Percentiles rank a stretch among this genome's conserved stretches.
These are phyloP conservation scores for Dendrocincla tyrannina DNA, from an alignment of 2,797 vertebrate species.

Conservation along the genomic window DNA sequence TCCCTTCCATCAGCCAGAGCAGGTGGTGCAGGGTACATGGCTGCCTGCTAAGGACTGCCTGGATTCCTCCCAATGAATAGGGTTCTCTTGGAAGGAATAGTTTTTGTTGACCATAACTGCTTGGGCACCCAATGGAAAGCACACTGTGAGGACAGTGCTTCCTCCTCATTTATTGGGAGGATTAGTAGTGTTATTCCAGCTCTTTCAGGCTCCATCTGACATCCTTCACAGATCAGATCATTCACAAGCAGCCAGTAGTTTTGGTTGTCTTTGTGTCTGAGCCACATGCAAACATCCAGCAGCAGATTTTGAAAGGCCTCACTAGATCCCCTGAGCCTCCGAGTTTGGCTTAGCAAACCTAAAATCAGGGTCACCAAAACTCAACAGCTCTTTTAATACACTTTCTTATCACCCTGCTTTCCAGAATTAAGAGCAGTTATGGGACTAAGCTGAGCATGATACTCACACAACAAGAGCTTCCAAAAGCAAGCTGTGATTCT, in stretches of 20 bases:
- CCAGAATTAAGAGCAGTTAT: neutral
- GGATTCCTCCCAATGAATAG: too few relatives aligned
- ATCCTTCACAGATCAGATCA: neutral
- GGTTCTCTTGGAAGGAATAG: neutral
- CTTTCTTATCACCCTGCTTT: neutral
- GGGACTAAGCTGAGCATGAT: accelerated
- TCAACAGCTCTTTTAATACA: neutral
- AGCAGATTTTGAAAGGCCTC: neutral
- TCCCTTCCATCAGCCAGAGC: neutral
- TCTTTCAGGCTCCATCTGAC: neutral
- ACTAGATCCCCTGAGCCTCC: neutral
- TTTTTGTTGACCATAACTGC: neutral
- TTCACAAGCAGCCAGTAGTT: neutral
- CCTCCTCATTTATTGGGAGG: neutral
- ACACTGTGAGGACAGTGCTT: neutral
- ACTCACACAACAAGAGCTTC: neutral
- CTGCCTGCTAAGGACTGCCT: neutral
- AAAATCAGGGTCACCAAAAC: neutral
- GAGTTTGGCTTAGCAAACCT: neutral
- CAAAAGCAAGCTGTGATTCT: neutral
- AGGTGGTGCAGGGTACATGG: neutral
- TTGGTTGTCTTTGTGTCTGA: neutral
- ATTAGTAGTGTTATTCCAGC: neutral
- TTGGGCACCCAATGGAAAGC: neutral
- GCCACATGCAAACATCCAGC: neutral